Conservation (phyloP, 2,113 vertebrate species). For the Orcinus orca region DNA sequence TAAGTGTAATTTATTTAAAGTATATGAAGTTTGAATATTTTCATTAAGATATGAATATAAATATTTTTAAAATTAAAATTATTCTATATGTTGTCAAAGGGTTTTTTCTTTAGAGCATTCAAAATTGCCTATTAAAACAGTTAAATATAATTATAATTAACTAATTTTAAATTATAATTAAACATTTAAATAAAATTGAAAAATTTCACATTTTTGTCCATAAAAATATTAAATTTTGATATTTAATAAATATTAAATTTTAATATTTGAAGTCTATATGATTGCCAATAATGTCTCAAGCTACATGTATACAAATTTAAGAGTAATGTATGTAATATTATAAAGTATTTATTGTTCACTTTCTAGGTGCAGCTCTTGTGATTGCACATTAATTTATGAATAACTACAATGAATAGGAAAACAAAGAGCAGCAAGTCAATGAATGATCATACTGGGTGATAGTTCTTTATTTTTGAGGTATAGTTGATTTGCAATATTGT, state of each 20-base stretch:
- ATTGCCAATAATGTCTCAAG: neutral
- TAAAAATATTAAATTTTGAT: no score
- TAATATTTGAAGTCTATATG: neutral
- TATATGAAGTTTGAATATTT: neutral
- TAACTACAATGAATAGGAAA: neutral
- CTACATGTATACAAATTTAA: neutral
- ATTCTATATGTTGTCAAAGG: neutral
- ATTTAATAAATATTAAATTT: neutral
- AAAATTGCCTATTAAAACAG: neutral
- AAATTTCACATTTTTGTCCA: neutral
- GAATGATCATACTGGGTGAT: neutral
- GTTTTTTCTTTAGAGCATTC: neutral
- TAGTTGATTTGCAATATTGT: neutral
- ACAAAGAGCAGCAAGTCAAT: neutral
- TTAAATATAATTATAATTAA: neutral
- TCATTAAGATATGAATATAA: neutral
- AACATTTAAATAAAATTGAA: conserved; percentile 4
- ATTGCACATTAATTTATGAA: neutral
- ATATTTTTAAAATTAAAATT: conserved; percentile 16
- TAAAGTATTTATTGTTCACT: neutral
- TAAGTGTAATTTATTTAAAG: neutral
- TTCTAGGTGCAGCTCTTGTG: neutral
- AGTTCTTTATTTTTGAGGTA: neutral
- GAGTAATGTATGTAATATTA: neutral
- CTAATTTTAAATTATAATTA: neutral